Conservation (phyloP, 2,113 vertebrate species). For the Oophaga pumilio region DNA sequence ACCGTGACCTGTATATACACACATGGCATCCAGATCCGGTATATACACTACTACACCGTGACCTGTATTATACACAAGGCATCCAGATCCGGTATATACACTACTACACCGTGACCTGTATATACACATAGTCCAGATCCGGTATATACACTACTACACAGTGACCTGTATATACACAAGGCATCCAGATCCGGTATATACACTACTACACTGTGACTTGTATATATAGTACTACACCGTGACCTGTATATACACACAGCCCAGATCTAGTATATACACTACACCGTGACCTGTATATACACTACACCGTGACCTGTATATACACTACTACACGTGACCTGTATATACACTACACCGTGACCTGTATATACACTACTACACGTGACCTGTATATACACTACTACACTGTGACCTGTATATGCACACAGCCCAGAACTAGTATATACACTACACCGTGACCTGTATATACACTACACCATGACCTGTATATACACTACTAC, state of each 20-base stretch:
- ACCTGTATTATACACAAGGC: neutral
- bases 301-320: neutral
- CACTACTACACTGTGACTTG: neutral
- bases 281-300: neutral
- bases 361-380: neutral
- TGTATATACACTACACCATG: neutral
- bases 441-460: neutral
- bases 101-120: neutral
- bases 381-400: neutral
- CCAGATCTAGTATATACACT: neutral
- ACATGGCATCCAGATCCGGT: neutral
- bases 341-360: neutral
- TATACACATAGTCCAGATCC: neutral
- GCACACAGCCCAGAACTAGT: neutral
- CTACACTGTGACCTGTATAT: neutral
- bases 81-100: too few relatives aligned
- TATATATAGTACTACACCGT: neutral
- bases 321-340: neutral
- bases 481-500: neutral
- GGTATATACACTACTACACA: constrained; percentile 4
- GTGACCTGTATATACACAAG: neutral
- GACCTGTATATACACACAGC: neutral
- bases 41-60: neutral
- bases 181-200: neutral
- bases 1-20: neutral